Evolutionary conservation across 2,797 vertebrate species (phyloP), one percentile per base, ranked within the genome.

Genomic region (Phoeniculus purpureus): DNA sequence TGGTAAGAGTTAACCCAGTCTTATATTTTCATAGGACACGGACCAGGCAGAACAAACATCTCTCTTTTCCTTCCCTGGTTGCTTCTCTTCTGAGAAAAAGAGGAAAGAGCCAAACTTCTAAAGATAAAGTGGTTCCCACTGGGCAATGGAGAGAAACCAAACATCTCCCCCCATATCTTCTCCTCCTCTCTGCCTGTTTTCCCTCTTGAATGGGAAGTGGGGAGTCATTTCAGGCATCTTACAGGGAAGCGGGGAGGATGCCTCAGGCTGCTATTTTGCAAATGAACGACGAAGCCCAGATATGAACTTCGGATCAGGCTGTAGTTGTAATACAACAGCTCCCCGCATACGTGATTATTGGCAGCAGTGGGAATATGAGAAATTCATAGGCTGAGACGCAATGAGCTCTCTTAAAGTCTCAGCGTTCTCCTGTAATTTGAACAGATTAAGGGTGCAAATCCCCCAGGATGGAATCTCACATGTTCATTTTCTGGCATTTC

Each of bases 281-380:
- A 94, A 92, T 48, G 77, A 92, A 61, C 0, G 0, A 66, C 0
- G 0, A 87, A 95, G 66, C 52, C 74, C 67, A 74, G 56, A 79
- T 83, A 76, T 1, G 15, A 94, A 79, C 60, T 74, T 71, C 25
- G 9, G 71, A 89, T 92, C 71, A 94, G 77, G 56, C 32, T 72
- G 54, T 40, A 77, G 58, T 51, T 14, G 2, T 77, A 87, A 90
- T 55, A 93, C 55, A 94, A 93, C 85, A 66, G 65, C 58, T 87
- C 31, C 47, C 70, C 87, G 65, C 66, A 52, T 51, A 81, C 40
- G 8, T 62, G 43, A 89, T 93, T 95, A 83, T 71, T 81, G 59
- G 76, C 61, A 94, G 88, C 86, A 82, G n/a, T 62, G 94, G 87
- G 94, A 94, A 90, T 87, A 94, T 52, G 55, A 85, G 87, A 93